These are phyloP conservation scores for Tenthredo distinguenda DNA, from an alignment of 2,888 invertebrate genomes.

Conservation along the genomic window DNA sequence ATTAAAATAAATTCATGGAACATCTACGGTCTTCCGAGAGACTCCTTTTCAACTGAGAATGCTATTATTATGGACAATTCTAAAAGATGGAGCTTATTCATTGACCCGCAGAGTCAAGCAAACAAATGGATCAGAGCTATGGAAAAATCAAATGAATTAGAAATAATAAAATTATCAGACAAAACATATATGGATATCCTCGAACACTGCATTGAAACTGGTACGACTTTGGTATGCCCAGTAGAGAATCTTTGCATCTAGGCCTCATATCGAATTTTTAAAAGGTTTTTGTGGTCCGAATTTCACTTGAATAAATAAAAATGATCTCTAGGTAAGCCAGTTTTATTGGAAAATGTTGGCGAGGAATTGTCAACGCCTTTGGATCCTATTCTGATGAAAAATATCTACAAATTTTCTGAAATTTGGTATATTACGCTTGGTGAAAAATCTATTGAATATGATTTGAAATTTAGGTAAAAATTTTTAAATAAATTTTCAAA, in stretches of 20 bases:
- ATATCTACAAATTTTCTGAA: conserved; percentile 87
- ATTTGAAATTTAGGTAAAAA: conserved; percentile 81
- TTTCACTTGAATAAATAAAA: not conserved
- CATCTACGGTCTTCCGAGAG: conserved; percentile 89
- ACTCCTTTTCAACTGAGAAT: conserved; percentile 91
- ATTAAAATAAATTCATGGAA: conserved; percentile 94
- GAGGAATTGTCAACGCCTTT: conserved; percentile 90
- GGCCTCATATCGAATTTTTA: not conserved
- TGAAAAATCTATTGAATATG: conserved; percentile 89
- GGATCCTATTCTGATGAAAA: conserved; percentile 88
- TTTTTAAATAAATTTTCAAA: not conserved
- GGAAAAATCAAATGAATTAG: conserved; percentile 87
- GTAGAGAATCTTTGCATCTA: not conserved
- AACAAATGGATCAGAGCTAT: conserved; percentile 92
- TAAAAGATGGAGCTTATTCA: conserved; percentile 88
- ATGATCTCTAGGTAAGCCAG: conserved; percentile 81
- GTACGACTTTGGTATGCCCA: conserved; percentile 69
- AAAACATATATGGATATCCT: conserved; percentile 87
- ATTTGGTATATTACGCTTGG: conserved; percentile 88
- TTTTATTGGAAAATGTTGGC: conserved; percentile 87
- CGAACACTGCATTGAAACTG: conserved; percentile 87
- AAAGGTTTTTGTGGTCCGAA: not conserved
- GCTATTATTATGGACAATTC: conserved; percentile 91
- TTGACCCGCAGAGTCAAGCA: conserved; percentile 93
- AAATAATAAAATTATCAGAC: conserved; percentile 87